Conservation (phyloP, 2,797 vertebrate genomes). For the Glyptemys insculpta region DNA sequence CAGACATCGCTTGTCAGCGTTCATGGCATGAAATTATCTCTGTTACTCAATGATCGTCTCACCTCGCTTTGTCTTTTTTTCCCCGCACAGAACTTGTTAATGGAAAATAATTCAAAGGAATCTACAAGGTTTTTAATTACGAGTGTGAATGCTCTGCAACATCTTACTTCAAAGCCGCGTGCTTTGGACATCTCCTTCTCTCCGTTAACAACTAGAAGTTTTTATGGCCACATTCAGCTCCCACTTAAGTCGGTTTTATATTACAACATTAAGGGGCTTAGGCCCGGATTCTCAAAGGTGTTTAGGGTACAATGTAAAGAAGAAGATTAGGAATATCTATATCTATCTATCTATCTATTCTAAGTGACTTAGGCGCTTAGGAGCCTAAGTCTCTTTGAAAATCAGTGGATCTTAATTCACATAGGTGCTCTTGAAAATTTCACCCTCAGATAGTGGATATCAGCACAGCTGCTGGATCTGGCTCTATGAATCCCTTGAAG, state of each 20-base stretch:
- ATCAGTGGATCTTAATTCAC: too few species aligned
- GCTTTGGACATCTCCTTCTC: neutral
- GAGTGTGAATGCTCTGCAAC: neutral
- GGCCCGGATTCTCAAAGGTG: too few species aligned
- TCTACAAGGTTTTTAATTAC: neutral
- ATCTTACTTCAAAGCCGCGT: neutral
- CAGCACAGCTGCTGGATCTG: too few species aligned
- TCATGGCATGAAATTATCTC: neutral
- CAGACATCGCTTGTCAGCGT: neutral
- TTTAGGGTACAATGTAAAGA: too few species aligned
- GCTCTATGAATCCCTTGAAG: too few species aligned
- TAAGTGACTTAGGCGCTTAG: too few species aligned
- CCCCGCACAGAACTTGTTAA: neutral
- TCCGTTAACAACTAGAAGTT: neutral
- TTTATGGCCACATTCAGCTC: neutral
- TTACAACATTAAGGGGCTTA: neutral
- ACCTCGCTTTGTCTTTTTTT: neutral
- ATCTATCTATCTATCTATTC: too few species aligned
- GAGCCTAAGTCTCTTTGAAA: too few species aligned
- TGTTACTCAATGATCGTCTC: neutral
- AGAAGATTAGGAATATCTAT: too few species aligned
- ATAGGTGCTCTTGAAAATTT: too few species aligned
- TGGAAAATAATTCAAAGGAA: neutral
- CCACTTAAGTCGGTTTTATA: neutral
- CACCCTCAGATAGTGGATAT: too few species aligned